These are phyloP conservation scores for Numenius arquata DNA, from an alignment of 2,113 vertebrate genomes.

Conservation along the genomic window DNA sequence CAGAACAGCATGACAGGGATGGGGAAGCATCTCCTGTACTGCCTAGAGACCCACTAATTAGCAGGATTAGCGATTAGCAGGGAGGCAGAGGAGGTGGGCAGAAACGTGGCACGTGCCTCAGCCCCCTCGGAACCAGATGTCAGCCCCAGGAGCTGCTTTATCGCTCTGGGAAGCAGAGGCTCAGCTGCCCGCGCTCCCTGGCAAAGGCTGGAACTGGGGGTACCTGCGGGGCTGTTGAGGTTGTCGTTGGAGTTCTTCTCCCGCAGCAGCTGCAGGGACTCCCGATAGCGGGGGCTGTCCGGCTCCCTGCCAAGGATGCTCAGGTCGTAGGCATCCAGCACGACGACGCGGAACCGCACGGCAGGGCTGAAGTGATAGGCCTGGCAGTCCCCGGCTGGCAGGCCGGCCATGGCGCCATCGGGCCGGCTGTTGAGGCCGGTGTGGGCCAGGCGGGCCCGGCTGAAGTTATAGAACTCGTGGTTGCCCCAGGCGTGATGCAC, in stretches of 20 bases:
- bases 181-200: fast-evolving
- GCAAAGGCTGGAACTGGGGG: background rate
- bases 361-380: constrained; percentile 86
- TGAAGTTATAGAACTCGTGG: constrained; percentile 96
- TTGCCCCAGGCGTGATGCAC: constrained; percentile 94
- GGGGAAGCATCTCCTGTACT: background rate
- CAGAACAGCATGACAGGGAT: fast-evolving
- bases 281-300: constrained; percentile 67
- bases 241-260: constrained; percentile 84
- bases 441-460: constrained; percentile 70
- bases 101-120: fast-evolving
- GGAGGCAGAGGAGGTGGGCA: background rate
- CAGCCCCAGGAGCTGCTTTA: background rate
- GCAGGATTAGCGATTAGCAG: too few relatives aligned
- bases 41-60: background rate
- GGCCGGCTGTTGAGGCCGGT: constrained; percentile 78
- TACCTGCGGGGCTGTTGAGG: constrained; percentile 88
- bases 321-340: constrained; percentile 89
- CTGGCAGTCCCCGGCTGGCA: constrained; percentile 62
- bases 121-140: background rate
- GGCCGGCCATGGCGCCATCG: background rate
- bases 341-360: constrained; percentile 79
- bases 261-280: constrained; percentile 75
- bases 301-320: constrained; percentile 84
- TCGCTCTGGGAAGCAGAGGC: fast-evolving